These are phyloP conservation scores for Squalus acanthias DNA, from an alignment of 2,797 vertebrate genomes.

Conservation along the genomic window DNA sequence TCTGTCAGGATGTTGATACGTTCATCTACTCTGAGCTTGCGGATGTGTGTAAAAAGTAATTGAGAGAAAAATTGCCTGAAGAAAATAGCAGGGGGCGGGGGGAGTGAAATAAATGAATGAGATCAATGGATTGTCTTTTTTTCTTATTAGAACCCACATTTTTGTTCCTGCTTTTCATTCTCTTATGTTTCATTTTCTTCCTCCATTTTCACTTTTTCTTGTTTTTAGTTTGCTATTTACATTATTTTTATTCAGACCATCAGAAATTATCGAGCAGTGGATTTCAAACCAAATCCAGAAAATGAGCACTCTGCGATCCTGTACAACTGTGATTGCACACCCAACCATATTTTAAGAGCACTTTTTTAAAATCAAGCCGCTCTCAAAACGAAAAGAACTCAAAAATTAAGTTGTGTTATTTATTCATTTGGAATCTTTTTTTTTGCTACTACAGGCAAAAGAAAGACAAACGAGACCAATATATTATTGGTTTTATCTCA, in stretches of 20 bases:
- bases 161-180: background rate
- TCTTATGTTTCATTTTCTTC: background rate
- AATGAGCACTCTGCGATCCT: background rate
- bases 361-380: background rate
- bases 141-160: background rate
- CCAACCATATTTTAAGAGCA: background rate
- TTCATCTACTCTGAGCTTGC: background rate
- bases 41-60: background rate
- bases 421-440: background rate
- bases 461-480: background rate
- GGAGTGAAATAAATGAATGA: background rate
- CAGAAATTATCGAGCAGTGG: background rate
- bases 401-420: background rate
- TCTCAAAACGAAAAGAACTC: background rate
- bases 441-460: background rate
- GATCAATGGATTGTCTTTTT: background rate
- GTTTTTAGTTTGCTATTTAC: background rate
- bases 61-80: background rate
- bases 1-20: background rate
- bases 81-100: background rate
- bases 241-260: background rate
- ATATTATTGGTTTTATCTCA: slow-evolving; percentile 35
- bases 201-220: background rate
- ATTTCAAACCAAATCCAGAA: background rate
- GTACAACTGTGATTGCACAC: background rate